Evolutionary conservation across 2,888 invertebrate species (phyloP), one percentile per base, ranked within the genome.

Genomic region (Allygus modestus): DNA sequence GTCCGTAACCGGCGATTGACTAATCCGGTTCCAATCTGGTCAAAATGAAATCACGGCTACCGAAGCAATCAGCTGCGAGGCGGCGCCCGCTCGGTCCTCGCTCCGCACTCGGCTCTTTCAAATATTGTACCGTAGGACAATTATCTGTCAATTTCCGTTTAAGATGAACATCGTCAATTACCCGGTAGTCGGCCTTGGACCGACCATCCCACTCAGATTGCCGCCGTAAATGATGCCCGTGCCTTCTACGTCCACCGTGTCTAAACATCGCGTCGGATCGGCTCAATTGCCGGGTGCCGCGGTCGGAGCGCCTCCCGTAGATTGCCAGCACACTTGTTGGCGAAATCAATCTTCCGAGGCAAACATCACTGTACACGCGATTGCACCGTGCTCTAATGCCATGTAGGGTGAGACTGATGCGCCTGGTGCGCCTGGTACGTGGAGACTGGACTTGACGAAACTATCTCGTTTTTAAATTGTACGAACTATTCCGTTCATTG

Each of bases 41-140:
- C 79, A 58, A 79, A 79, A 79, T 79, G 79, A 79, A 79, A 79
- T 79, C 79, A 79, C 79, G 58, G 79, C 79, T 79, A 51, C 79
- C 58, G 58, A 54, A 58, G 58, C 58, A 58, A 58, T 33, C 20
- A n/a, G 20, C n/a, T 0, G 15, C 23, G 2, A 46, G 75, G 46
- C 43, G 75, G 75, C 43, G 46, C 28, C 75, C 46, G 23, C 41
- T 41, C 69, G 69, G 7, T 12, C 71, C 28, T 51, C 26, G 23
- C 73, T 43, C 31, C 31, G 31, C 46, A 11, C 73, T 73, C 69
- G 69, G 7, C 15, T 31, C 77, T 26, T 51, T 79, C 79, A 79
- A 79, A 79, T 79, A 79, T 79, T 79, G 79, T 79, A 79, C 79
- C 54, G 79, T 31, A 58, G 58, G 58, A 79, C 79, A 79, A 79